A percentile compares a stretch with the other conserved stretches of the same genome.
These are phyloP conservation scores for Otocyon megalotis DNA, from an alignment of 2,113 vertebrate species.

Conservation along the genomic window DNA sequence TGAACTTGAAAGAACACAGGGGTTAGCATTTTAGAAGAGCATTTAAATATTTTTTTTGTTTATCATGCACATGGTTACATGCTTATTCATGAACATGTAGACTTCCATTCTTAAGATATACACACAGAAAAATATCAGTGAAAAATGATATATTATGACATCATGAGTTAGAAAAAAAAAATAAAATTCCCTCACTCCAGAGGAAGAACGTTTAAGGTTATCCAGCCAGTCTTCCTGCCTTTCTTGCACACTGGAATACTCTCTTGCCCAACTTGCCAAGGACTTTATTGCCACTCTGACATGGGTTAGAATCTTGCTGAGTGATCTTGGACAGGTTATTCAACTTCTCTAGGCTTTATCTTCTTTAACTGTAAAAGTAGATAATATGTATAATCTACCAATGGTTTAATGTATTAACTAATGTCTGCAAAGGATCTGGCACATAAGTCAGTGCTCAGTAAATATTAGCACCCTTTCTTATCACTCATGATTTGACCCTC, in stretches of 20 bases:
- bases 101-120: background rate
- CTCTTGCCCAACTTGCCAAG: background rate
- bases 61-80: background rate
- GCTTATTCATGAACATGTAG: background rate
- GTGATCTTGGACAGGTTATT: background rate
- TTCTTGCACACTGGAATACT: background rate
- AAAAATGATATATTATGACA: background rate
- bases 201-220: background rate
- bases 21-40: background rate
- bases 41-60: background rate
- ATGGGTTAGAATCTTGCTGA: background rate
- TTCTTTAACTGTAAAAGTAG: background rate
- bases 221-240: background rate
- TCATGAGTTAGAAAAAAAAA: background rate
- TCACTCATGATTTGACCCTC: background rate
- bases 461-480: background rate
- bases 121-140: background rate
- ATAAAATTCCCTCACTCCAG: background rate
- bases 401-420: background rate
- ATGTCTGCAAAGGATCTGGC: background rate
- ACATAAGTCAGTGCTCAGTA: background rate
- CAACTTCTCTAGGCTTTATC: conserved; percentile 2
- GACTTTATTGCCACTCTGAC: background rate
- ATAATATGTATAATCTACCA: background rate
- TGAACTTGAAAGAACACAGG: background rate